phyloP scores from a whole-genome alignment of 2,888 invertebrate species.

The Griposia aprilina region DNA sequence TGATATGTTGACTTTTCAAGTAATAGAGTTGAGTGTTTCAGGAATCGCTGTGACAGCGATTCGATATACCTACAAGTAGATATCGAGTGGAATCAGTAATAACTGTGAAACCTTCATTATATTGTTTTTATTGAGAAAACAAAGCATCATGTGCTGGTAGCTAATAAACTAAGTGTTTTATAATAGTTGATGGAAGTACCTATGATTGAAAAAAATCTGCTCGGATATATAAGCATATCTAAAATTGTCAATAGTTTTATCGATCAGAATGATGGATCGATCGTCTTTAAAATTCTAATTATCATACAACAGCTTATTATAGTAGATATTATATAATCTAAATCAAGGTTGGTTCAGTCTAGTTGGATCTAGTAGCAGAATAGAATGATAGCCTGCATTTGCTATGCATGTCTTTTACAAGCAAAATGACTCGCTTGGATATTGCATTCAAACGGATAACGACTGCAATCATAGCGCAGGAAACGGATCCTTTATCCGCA shows the following conservation, averaged over 20 bases:
- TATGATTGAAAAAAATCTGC: not conserved
- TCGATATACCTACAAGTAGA: not conserved
- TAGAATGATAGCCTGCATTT: not conserved
- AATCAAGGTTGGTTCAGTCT: not conserved
- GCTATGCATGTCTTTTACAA: constrained; percentile 1
- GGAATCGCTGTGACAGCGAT: constrained; percentile 25
- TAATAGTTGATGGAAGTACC: not conserved
- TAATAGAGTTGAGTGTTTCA: constrained; percentile 56
- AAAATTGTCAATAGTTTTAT: constrained; percentile 12
- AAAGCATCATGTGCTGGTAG: not conserved
- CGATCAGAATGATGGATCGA: constrained; percentile 5
- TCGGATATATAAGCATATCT: not conserved
- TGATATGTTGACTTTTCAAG: constrained; percentile 30
- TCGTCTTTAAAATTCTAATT: not conserved
- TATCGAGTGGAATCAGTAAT: not conserved
- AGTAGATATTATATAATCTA: not conserved
- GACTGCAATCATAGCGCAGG: constrained; percentile 40
- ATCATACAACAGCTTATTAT: not conserved
- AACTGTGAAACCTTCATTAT: not conserved
- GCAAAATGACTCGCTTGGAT: constrained; percentile 21
- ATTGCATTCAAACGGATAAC: constrained; percentile 27
- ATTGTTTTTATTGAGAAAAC: constrained; percentile 4
- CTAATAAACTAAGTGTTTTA: constrained; percentile 22
- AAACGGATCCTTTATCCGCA: constrained; percentile 32
- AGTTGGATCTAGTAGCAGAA: not conserved